Conservation (phyloP, 2,113 vertebrate genomes). For the Stomatorhinus ivindoensis region DNA sequence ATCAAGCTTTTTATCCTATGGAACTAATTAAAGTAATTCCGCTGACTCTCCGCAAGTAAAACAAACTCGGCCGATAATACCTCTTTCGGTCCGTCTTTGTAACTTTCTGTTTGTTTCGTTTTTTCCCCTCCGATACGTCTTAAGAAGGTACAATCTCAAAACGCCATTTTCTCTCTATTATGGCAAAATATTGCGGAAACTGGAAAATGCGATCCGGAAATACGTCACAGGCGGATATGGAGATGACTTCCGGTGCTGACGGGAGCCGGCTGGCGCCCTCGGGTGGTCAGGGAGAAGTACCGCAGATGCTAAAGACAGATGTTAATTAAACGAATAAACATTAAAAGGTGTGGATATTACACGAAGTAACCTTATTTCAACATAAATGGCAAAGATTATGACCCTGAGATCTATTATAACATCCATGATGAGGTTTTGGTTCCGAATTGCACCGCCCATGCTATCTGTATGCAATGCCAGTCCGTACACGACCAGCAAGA, state of each 20-base stretch:
- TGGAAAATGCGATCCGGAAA: slow-evolving; percentile 17
- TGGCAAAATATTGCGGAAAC: slow-evolving; percentile 52
- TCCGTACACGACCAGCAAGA: neutral
- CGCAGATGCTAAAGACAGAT: neutral
- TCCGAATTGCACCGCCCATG: neutral
- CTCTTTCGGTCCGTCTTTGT: slow-evolving; percentile 32
- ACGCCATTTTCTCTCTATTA: slow-evolving; percentile 61
- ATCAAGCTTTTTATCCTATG: neutral
- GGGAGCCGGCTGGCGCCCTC: slow-evolving; percentile 8
- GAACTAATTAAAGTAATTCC: slow-evolving; percentile 8
- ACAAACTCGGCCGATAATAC: slow-evolving; percentile 31
- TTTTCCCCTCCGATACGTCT: slow-evolving; percentile 24
- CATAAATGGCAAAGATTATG: neutral
- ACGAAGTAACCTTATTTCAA: neutral
- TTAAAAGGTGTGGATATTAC: neutral
- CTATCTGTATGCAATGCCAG: neutral
- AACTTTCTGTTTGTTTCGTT: neutral
- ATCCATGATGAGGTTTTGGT: neutral
- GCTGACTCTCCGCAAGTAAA: neutral
- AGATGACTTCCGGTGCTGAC: neutral
- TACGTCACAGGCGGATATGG: neutral
- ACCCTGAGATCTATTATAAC: neutral
- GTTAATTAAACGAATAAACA: neutral
- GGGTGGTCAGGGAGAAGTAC: slow-evolving; percentile 8
- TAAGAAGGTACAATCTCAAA: slow-evolving; percentile 44